These are phyloP conservation scores for Tetheella fluctuosa DNA, from an alignment of 2,888 invertebrate species.

Conservation along the genomic window DNA sequence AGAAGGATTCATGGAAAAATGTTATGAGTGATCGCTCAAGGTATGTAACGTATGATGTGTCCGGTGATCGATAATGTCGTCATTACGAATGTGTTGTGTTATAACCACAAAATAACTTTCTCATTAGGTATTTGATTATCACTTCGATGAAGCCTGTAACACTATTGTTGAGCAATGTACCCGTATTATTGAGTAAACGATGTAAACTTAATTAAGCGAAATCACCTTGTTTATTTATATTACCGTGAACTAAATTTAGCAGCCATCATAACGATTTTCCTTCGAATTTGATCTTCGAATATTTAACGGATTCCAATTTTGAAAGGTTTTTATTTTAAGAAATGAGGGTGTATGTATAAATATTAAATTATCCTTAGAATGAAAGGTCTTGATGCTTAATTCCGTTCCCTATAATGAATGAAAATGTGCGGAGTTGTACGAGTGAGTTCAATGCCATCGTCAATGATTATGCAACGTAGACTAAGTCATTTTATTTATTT, in stretches of 20 bases:
- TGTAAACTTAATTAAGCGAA: not conserved
- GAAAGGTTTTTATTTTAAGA: slow-evolving; percentile 51
- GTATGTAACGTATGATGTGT: slow-evolving; percentile 58
- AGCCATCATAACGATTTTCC: slow-evolving; percentile 69
- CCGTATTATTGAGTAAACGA: not conserved
- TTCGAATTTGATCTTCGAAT: slow-evolving; percentile 82
- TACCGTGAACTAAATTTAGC: slow-evolving; percentile 42
- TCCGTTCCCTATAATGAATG: not conserved
- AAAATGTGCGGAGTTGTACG: slow-evolving; percentile 2
- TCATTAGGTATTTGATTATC: not conserved
- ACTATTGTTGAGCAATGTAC: not conserved
- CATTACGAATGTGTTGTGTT: slow-evolving; percentile 51
- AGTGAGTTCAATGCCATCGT: slow-evolving; percentile 20
- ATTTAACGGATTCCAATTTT: slow-evolving; percentile 78
- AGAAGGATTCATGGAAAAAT: slow-evolving; percentile 62
- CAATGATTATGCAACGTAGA: slow-evolving; percentile 35
- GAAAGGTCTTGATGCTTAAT: not conserved
- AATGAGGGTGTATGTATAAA: slow-evolving; percentile 14
- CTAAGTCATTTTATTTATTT: slow-evolving; percentile 28
- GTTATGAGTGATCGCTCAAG: slow-evolving; percentile 60
- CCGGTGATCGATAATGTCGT: slow-evolving; percentile 73
- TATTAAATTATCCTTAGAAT: not conserved
- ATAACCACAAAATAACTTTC: slow-evolving; percentile 54
- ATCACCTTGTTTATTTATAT: slow-evolving; percentile 26
- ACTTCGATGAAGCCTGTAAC: not conserved